Base-by-base conservation (phyloP, 1,140 invertebrate genomes). In the Panonychus citri region DNA sequence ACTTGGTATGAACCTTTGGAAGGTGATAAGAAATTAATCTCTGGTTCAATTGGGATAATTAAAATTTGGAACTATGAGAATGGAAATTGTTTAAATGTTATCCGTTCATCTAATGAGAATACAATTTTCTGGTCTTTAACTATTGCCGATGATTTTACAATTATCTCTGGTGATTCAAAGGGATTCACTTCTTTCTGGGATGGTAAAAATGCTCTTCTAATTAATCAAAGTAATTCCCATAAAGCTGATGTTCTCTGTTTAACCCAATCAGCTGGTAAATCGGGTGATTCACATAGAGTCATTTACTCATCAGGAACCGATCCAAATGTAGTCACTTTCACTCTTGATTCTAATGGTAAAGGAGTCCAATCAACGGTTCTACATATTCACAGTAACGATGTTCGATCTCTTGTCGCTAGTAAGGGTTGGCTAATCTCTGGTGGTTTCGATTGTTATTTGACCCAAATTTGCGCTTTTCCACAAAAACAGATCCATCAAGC, bases 131-230 rank as follows among this genome's bases (percentile, higher is more conserved):
- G 87, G 84, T 82, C 81, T 64, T 64, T 93, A 12, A 76, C 77
- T 13, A 75, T 91, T 61, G 68, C 77, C 53, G 81, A 91, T 65
- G 24, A 10, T 15, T 81, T 87, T 62, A 80, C 79, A 21, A 78
- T 94, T 42, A 76, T 91, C n/a, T 83, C 81, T 59, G 88, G 87
- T 0, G 89, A 93, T 67, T 91, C 86, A 21, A 72, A 80, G 37
- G 88, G 89, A 0, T 77, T 78, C 64, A 73, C 87, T 1, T 81
- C 79, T 34, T 82, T 94, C 64, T 94, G 86, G 86, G 84, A 89
- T 75, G 80, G 81, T 17, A 74, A 75, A 49, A 68, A 78, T 37
- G 85, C 83, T 17, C 78, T 81, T 25, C 72, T 85, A 59, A 76
- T 85, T 25, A 67, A 85, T 65, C 76, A 74, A 53, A 77, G 80